Base-by-base conservation (phyloP, 2,888 invertebrate species). In the Notodonta ziczac region DNA sequence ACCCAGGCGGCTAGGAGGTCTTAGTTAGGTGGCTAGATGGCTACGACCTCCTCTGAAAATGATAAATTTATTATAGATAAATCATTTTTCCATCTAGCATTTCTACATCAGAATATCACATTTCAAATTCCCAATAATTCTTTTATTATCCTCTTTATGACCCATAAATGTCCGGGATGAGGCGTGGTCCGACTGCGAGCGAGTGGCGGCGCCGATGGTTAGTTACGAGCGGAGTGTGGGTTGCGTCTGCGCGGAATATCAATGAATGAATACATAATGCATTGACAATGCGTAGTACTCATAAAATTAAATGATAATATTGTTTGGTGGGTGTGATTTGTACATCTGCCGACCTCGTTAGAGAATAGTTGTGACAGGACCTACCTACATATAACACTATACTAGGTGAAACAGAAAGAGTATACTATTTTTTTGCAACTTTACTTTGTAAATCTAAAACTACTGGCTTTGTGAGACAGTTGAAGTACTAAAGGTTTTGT, bases 71-170 rank as follows among this genome's bases (percentile, higher is more conserved):
- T 13, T 9, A 44, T 44, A 13, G 46, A 46, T 4, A 0, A 3
- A 10, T 4, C 12, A 46, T 4, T 13, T 46, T 46, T 46, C 12
- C n/a, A n/a, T 46, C 46, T n/a, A 10, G n/a, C 14, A 52, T 52
- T 52, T 52, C 52, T 32, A 8, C 32, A 32, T 52, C 13, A 12
- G 32, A 35, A 46, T 72, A 70, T 76, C 68, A 56, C 46, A 62
- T 76, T 73, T 70, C 74, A 64, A 55, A 55, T 66, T 39, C 57
- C 60, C 66, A 32, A 60, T 70, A 63, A 72, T 70, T 70, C 62
- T 65, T 72, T 77, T 67, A 75, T 63, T 42, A 55, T 65, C 58
- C 53, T 56, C 46, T 76, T 77, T 75, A 81, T 77, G 66, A 66
- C 59, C 69, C 67, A 73, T 78, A 71, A 77, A 79, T 65, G 69